Conservation (phyloP, 2,888 invertebrate genomes). For the Elgonia sp. region DNA sequence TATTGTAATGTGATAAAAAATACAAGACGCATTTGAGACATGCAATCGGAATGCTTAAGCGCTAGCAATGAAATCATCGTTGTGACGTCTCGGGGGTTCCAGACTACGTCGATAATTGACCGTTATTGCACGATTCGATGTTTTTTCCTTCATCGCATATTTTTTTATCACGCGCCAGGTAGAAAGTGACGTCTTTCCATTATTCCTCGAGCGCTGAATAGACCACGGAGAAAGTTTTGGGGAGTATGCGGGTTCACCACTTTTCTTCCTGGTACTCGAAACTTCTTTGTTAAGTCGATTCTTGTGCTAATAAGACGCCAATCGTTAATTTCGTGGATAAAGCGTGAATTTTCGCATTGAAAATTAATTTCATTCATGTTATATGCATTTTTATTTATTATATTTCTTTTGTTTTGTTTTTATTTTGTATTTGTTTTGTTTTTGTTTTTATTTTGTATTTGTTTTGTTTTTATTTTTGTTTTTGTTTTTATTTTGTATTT, state of each 20-base stretch:
- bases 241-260: constrained; percentile 39
- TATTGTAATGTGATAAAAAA: constrained; percentile 36
- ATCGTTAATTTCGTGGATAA: no score
- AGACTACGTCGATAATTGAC: constrained; percentile 54
- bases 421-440: no score
- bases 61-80: constrained; percentile 55
- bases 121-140: constrained; percentile 61
- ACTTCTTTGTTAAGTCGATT: constrained; percentile 12
- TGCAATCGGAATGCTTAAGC: constrained; percentile 55
- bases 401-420: no score
- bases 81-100: constrained; percentile 48
- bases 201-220: constrained; percentile 67
- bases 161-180: constrained; percentile 54
- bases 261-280: constrained; percentile 59
- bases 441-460: no score
- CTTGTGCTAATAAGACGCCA: neutral
- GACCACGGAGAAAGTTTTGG: constrained; percentile 64
- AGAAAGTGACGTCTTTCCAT: constrained; percentile 67
- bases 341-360: no score
- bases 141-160: constrained; percentile 19
- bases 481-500: no score
- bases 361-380: no score
- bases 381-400: no score
- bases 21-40: constrained; percentile 54
- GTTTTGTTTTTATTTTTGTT: no score